Percentiles rank a stretch among this genome's conserved stretches.
These are phyloP conservation scores for Cactoblastis cactorum DNA, from an alignment of 2,888 invertebrate species.

Conservation along the genomic window DNA sequence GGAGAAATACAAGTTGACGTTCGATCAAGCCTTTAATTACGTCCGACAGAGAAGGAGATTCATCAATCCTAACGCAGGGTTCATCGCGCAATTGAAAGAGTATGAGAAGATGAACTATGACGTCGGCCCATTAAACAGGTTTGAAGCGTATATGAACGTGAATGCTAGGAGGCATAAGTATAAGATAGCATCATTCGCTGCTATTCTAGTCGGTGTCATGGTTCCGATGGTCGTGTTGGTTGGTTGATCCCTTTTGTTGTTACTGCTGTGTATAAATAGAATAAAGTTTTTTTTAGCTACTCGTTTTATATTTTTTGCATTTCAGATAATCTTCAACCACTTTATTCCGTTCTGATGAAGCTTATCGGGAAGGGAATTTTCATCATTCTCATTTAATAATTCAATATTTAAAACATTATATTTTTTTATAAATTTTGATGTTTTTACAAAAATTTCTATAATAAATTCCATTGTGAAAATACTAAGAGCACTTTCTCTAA, in stretches of 20 bases:
- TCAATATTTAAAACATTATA: neutral
- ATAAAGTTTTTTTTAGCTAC: conserved; percentile 11
- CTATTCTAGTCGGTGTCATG: conserved; percentile 52
- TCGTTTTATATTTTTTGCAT: conserved; percentile 16
- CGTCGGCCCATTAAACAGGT: conserved; percentile 50
- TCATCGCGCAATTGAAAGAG: conserved; percentile 94
- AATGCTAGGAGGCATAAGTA: conserved; percentile 61
- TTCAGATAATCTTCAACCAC: conserved; percentile 1
- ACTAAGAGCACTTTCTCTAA: neutral
- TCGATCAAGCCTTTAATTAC: conserved; percentile 91
- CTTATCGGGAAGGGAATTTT: neutral
- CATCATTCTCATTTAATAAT: neutral
- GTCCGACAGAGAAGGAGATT: conserved; percentile 92
- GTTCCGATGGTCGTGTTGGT: conserved; percentile 59
- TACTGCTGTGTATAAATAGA: conserved; percentile 2
- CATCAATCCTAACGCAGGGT: conserved; percentile 96
- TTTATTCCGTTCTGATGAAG: neutral
- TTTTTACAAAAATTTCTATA: neutral
- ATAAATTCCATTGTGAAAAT: neutral
- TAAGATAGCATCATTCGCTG: conserved; percentile 61
- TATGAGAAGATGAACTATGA: conserved; percentile 58
- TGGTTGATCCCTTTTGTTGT: conserved; percentile 34
- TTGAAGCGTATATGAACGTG: conserved; percentile 62
- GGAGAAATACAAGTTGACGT: conserved; percentile 89
- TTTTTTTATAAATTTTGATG: no score